Evolutionary conservation across 1,140 invertebrate species (phyloP), one percentile per base, ranked within the genome.

Genomic region (Camponotus pennsylvanicus): DNA sequence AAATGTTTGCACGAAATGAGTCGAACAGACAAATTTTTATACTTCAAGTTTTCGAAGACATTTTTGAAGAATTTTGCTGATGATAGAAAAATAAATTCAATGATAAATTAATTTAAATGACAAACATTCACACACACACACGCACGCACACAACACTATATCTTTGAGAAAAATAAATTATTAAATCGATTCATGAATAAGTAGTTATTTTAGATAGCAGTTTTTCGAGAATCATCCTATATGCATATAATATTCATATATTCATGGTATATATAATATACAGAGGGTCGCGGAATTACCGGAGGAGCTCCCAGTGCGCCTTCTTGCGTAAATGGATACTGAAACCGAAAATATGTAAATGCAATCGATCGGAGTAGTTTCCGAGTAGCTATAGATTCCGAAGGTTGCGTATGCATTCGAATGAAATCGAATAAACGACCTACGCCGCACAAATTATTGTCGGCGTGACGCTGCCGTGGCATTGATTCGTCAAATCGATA

Each of bases 171-270:
- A 52, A 52, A 1, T 15, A 79, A 52, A 1, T 21, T 67, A 69
- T 57, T 27, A 8, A 5, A n/a, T 4, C 37, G 34, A 37, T 15
- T 55, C 7, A 7, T 70, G 18, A 63, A 67, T 42, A 79, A 69
- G 32, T 52, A 69, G 9, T 34, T 55, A 52, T 69, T 55, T 40
- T 13, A 55, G 45, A 57, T 70, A 15, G 45, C 49, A 9, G 45
- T n/a, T 70, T 70, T 67, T 55, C 27, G 15, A 13, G 37, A 69
- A 55, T 70, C 49, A 6, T 40, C 18, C 34, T 18, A 11, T 70
- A 73, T 71, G 73, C 64, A 73, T 57, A 76, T 73, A 64, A 84
- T 84, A 67, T 77, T 49, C 57, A 86, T 73, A 80, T 64, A 75
- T 75, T 63, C 18, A 73, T 77, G 45, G 7, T 66, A 71, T 86